Evolutionary conservation across 1,140 invertebrate species (phyloP).

Genomic region (Dinoponera quadriceps): DNA sequence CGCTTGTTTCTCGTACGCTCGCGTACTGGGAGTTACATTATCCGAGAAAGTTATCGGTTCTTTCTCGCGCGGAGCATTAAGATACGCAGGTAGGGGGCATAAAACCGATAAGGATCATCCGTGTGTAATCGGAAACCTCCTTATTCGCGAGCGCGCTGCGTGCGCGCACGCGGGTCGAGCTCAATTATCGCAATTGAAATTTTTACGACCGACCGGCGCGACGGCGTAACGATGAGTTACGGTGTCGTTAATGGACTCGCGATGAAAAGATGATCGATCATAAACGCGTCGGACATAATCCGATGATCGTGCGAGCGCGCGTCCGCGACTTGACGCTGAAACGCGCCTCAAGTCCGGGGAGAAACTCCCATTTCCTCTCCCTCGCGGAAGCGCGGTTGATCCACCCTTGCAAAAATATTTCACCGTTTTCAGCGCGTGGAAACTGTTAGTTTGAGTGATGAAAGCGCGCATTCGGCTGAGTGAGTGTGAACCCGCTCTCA

Average conservation of each 20-base stretch:
- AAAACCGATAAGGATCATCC: constrained; percentile 47
- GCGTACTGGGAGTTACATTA: constrained; percentile 29
- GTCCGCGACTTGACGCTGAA: constrained; percentile 15
- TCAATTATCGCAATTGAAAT: constrained; percentile 46
- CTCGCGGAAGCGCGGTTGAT: background rate
- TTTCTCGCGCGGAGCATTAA: constrained; percentile 23
- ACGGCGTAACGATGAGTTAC: constrained; percentile 6
- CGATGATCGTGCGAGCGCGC: background rate
- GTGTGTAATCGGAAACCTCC: constrained; percentile 22
- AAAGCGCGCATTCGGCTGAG: no score
- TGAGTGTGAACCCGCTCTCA: no score
- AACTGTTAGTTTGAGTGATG: no score
- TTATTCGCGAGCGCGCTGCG: constrained; percentile 3
- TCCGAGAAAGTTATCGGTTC: constrained; percentile 48
- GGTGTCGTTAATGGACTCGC: constrained; percentile 22
- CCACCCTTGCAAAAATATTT: no score
- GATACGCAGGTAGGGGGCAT: background rate
- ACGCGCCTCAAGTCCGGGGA: constrained; percentile 23
- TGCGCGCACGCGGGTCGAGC: background rate
- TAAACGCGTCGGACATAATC: constrained; percentile 10
- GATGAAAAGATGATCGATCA: constrained; percentile 31
- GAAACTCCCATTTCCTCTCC: constrained; percentile 3
- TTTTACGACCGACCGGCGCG: constrained; percentile 7
- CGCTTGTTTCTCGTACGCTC: background rate
- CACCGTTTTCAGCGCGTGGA: no score